Conservation (phyloP, 2,888 invertebrate genomes). For the Caradrina clavipalpis region DNA sequence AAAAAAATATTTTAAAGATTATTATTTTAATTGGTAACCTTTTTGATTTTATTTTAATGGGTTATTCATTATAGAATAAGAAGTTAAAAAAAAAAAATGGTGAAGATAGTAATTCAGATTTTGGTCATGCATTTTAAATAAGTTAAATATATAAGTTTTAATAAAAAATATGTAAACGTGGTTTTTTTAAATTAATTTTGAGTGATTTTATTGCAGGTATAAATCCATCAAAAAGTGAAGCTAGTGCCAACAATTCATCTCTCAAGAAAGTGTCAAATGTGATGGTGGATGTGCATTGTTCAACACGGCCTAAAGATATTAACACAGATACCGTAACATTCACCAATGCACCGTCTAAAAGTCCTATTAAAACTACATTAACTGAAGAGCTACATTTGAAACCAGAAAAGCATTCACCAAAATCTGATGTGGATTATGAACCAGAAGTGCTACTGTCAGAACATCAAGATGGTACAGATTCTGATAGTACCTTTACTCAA, state of each 20-base stretch:
- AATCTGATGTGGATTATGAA: conserved; percentile 87
- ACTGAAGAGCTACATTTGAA: conserved; percentile 82
- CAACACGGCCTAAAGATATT: conserved; percentile 79
- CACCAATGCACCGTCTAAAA: conserved; percentile 77
- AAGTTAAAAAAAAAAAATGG: no score
- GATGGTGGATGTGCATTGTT: conserved; percentile 74
- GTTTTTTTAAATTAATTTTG: not conserved
- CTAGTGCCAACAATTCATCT: conserved; percentile 76
- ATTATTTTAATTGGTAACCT: no score
- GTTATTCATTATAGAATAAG: no score
- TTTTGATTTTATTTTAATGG: no score
- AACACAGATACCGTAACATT: conserved; percentile 75
- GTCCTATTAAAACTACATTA: conserved; percentile 77
- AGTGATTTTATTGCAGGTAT: conserved; percentile 77
- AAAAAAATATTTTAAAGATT: no score
- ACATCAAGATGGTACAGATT: conserved; percentile 83
- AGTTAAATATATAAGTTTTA: no score
- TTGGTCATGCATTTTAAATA: no score
- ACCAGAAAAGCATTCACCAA: conserved; percentile 86
- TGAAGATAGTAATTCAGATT: no score
- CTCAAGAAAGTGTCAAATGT: conserved; percentile 80
- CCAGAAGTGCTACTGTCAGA: conserved; percentile 88
- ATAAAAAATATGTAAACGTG: no score
- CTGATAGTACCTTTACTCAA: conserved; percentile 79
- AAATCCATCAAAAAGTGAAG: conserved; percentile 87